Evolutionary conservation across 1,140 invertebrate species (phyloP).

Genomic region (Pollicipes pollicipes): DNA sequence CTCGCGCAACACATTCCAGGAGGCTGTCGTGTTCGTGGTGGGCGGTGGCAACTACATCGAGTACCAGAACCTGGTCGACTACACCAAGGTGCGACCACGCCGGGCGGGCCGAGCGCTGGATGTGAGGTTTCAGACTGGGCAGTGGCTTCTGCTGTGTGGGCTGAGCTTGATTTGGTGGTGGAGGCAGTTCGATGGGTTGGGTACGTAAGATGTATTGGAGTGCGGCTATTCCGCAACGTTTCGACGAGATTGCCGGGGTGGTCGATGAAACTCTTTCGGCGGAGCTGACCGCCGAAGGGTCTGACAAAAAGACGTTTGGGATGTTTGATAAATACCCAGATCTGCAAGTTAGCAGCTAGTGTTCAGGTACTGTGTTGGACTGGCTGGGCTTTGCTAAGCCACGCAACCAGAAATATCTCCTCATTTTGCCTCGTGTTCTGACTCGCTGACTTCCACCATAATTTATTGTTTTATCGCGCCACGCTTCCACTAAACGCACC

Average conservation of each 20-base stretch:
- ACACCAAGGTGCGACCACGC: constrained; percentile 55
- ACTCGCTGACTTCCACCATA: too few relatives aligned
- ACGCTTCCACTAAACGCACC: too few relatives aligned
- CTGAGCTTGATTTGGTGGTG: neutral
- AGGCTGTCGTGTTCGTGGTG: constrained; percentile 89
- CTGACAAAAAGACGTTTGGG: too few relatives aligned
- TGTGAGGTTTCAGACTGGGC: neutral
- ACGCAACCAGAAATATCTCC: too few relatives aligned
- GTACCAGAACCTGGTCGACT: constrained; percentile 95
- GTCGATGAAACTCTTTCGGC: constrained; percentile 7
- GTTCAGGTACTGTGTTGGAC: too few relatives aligned
- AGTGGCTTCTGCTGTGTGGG: neutral
- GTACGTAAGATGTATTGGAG: neutral
- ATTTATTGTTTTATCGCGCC: constrained; percentile 13
- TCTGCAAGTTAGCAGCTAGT: too few relatives aligned
- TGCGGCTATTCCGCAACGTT: constrained; percentile 6
- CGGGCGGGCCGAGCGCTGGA: constrained; percentile 2
- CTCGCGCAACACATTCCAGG: constrained; percentile 45
- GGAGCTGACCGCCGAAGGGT: too few relatives aligned
- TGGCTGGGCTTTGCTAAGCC: too few relatives aligned
- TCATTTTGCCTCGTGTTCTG: too few relatives aligned
- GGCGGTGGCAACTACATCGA: constrained; percentile 99
- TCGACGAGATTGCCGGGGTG: neutral
- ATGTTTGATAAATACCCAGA: too few relatives aligned
- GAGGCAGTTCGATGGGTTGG: neutral